phyloP scores from a whole-genome alignment of 1,140 invertebrate genomes.

The Drosophila repletoides region DNA sequence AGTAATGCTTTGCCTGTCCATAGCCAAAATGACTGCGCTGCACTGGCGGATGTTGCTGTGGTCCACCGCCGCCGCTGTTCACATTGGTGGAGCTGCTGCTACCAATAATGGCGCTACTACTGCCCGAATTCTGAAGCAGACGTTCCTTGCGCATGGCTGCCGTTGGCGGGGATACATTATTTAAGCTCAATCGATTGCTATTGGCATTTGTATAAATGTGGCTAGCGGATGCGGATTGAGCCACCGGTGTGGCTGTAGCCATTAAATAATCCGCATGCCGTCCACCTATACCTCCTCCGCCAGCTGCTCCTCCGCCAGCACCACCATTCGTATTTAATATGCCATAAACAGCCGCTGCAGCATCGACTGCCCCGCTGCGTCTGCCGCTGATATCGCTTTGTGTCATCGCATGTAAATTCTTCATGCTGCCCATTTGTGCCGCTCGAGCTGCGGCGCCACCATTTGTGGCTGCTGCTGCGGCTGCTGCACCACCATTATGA shows the following conservation, averaged over 20 bases:
- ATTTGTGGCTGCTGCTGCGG: conserved; percentile 32
- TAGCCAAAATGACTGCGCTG: conserved; percentile 68
- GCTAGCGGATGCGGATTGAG: conserved; percentile 58
- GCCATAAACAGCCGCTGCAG: conserved; percentile 58
- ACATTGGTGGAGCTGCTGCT: too few species aligned
- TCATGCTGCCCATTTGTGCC: conserved; percentile 68
- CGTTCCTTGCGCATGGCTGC: conserved; percentile 66
- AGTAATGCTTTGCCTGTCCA: conserved; percentile 71
- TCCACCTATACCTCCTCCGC: conserved; percentile 17
- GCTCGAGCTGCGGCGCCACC: conserved; percentile 31
- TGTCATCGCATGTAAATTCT: conserved; percentile 72
- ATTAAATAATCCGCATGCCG: conserved; percentile 68
- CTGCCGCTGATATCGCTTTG: conserved; percentile 61
- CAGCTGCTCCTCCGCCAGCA: not conserved
- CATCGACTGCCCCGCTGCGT: conserved; percentile 42
- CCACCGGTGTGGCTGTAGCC: conserved; percentile 69
- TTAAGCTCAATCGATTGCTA: conserved; percentile 60
- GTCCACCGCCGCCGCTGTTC: conserved; percentile 44
- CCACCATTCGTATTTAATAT: conserved; percentile 24
- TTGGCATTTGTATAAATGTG: conserved; percentile 59
- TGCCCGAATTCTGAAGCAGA: conserved; percentile 42
- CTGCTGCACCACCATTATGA: conserved; percentile 49
- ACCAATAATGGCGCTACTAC: conserved; percentile 19
- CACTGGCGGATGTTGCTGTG: conserved; percentile 72
- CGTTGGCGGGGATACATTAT: conserved; percentile 72